Conservation (phyloP, 2,888 invertebrate species). For the Nemapogon koenigi region DNA sequence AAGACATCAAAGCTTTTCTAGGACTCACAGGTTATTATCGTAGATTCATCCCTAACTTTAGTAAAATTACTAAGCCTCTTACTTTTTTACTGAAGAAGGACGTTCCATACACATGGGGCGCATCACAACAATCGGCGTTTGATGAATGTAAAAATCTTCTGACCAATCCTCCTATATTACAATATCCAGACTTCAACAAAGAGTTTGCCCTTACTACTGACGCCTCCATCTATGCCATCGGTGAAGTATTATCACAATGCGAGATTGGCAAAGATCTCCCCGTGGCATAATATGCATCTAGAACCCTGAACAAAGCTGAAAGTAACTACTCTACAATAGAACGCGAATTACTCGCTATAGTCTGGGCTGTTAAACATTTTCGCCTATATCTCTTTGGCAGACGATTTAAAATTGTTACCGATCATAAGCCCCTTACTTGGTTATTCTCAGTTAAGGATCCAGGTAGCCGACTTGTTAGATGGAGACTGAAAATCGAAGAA, state of each 20-base stretch:
- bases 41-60: slow-evolving; percentile 21
- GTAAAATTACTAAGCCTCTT: slow-evolving; percentile 23
- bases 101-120: slow-evolving; percentile 16
- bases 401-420: no score
- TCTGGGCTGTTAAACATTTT: slow-evolving; percentile 19
- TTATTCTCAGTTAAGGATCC: slow-evolving; percentile 20
- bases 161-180: slow-evolving; percentile 18
- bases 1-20: slow-evolving; percentile 25
- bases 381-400: slow-evolving; percentile 17
- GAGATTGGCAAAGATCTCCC: slow-evolving; percentile 17
- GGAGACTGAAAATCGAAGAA: slow-evolving; percentile 20
- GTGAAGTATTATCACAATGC: slow-evolving; percentile 17
- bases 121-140: slow-evolving; percentile 19
- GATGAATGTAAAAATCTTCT: slow-evolving; percentile 19
- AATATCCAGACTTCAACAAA: slow-evolving; percentile 19
- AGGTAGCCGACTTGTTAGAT: slow-evolving; percentile 19
- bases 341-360: slow-evolving; percentile 19
- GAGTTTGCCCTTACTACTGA: slow-evolving; percentile 23
- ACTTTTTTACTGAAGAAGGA: slow-evolving; percentile 22
- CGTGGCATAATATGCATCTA: slow-evolving; percentile 18
- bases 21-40: slow-evolving; percentile 26
- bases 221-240: slow-evolving; percentile 19
- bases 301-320: slow-evolving; percentile 21
- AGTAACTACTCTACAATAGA: slow-evolving; percentile 19
- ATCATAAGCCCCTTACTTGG: slow-evolving; percentile 20